phyloP scores from a whole-genome alignment of 2,113 vertebrate species.

The Eulemur rufifrons region DNA sequence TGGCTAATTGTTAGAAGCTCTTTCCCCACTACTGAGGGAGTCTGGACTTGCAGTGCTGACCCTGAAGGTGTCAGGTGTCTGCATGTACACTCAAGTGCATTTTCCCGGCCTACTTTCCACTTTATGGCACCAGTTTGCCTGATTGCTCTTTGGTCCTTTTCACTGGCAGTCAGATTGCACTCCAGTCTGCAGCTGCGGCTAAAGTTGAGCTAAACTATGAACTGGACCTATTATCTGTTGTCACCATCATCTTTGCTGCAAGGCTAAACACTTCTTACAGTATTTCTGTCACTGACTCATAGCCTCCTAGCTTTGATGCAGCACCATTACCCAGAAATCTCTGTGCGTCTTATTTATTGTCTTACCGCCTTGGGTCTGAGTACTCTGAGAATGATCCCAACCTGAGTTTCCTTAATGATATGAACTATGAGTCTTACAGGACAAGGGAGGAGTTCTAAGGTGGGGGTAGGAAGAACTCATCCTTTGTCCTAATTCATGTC shows the following conservation, averaged over 20 bases:
- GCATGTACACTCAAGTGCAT: neutral
- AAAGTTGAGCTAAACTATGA: neutral
- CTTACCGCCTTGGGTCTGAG: neutral
- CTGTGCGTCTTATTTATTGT: neutral
- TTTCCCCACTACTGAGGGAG: neutral
- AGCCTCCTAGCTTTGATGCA: neutral
- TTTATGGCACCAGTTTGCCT: neutral
- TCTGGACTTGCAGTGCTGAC: neutral
- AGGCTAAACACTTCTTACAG: neutral
- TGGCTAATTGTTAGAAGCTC: neutral
- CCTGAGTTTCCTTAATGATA: slow-evolving; percentile 3
- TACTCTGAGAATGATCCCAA: neutral
- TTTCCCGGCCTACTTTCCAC: neutral
- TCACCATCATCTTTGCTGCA: neutral
- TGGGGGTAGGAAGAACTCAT: neutral
- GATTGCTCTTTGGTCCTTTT: neutral
- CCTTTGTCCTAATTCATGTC: neutral
- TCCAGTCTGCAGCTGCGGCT: neutral
- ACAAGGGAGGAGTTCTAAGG: neutral
- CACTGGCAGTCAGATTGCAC: neutral
- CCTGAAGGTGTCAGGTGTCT: neutral
- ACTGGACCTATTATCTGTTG: neutral
- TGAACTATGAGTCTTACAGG: neutral
- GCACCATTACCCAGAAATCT: neutral
- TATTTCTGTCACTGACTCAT: neutral